Percentiles rank a stretch among this genome's conserved stretches.
phyloP scores from a whole-genome alignment of 2,797 vertebrate genomes.

The Dipus sagitta region DNA sequence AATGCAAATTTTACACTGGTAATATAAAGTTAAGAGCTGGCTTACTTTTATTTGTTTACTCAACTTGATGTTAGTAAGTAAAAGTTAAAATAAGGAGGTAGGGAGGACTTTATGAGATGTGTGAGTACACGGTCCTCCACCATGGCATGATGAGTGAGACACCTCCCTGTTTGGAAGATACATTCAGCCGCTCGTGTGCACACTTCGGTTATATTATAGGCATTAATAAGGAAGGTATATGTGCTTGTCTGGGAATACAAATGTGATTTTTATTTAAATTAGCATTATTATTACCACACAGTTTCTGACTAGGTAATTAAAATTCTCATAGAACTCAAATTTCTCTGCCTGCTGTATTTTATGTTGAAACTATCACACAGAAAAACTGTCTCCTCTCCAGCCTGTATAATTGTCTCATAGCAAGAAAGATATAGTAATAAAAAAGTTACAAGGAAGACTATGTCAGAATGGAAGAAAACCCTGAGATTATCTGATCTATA shows the following conservation, averaged over 20 bases:
- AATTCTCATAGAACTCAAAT: neutral
- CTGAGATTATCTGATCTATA: neutral
- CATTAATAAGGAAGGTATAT: neutral
- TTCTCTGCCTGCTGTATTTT: neutral
- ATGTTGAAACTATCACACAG: neutral
- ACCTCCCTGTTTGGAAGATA: neutral
- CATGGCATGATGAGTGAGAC: neutral
- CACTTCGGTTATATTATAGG: neutral
- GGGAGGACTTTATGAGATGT: neutral
- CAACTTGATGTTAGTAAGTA: neutral
- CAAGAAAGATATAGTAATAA: neutral
- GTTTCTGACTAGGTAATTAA: conserved; percentile 51
- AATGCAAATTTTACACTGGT: conserved; percentile 35
- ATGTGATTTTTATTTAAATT: conserved; percentile 26
- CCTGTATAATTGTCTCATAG: neutral
- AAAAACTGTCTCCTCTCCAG: neutral
- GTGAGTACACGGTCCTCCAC: neutral
- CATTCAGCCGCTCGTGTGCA: neutral
- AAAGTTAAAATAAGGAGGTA: neutral
- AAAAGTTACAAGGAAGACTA: neutral
- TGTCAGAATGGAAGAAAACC: neutral
- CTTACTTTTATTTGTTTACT: conserved; percentile 9
- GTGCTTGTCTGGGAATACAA: conserved; percentile 29
- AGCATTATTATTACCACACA: neutral
- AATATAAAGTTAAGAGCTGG: neutral